A percentile compares a stretch with the other conserved stretches of the same genome.
phyloP scores from a whole-genome alignment of 2,888 invertebrate species.

The Coenonympha arcania region DNA sequence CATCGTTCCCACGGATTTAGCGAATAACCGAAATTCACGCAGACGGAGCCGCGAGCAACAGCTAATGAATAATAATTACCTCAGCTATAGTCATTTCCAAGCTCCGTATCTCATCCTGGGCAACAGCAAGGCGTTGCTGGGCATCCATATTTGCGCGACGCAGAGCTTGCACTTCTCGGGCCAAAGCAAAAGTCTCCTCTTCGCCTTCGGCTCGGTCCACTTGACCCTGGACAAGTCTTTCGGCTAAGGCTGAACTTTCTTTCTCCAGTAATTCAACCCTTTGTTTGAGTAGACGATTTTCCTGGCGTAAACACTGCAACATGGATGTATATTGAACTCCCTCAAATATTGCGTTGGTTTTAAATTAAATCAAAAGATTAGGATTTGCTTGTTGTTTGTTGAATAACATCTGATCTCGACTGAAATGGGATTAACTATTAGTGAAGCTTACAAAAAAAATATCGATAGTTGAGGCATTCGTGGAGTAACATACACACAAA shows the following conservation, averaged over 20 bases:
- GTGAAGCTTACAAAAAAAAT: too few relatives aligned
- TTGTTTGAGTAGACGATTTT: constrained; percentile 96
- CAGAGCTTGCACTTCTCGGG: constrained; percentile 90
- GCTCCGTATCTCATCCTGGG: constrained; percentile 90
- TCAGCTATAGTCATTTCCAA: constrained; percentile 81
- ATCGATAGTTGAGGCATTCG: too few relatives aligned
- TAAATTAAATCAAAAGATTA: too few relatives aligned
- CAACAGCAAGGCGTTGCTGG: constrained; percentile 90
- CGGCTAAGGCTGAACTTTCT: constrained; percentile 94
- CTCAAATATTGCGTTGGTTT: too few relatives aligned
- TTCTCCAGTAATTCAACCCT: constrained; percentile 96
- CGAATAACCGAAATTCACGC: too few relatives aligned
- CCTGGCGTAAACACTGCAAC: constrained; percentile 83
- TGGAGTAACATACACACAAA: too few relatives aligned
- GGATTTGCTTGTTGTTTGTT: too few relatives aligned
- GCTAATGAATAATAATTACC: constrained; percentile 43
- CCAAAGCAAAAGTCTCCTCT: constrained; percentile 87
- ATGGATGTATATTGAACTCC: too few relatives aligned
- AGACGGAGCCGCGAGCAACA: too few relatives aligned
- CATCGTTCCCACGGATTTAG: too few relatives aligned
- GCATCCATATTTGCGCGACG: constrained; percentile 91
- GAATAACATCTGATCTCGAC: too few relatives aligned
- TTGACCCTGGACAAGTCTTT: constrained; percentile 92
- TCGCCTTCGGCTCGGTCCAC: constrained; percentile 96
- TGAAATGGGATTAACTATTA: too few relatives aligned